These are phyloP conservation scores for Melanaphis sacchari DNA, from an alignment of 1,140 invertebrate genomes.

Conservation along the genomic window DNA sequence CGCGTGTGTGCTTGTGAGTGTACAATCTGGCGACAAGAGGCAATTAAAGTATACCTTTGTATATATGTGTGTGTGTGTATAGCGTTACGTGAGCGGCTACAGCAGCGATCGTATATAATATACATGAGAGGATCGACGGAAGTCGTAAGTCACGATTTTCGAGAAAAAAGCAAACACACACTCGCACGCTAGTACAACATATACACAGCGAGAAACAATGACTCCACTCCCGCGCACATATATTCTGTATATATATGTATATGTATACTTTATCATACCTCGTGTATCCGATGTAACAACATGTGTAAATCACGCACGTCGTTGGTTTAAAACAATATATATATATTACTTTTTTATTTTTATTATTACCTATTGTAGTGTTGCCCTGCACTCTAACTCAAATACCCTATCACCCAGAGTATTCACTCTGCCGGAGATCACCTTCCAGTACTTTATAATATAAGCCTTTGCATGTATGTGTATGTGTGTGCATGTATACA, in stretches of 20 bases:
- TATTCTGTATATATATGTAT: not conserved
- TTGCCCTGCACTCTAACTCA: not conserved
- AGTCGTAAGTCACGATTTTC: slow-evolving; percentile 56
- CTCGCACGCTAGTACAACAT: not conserved
- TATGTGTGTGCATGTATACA: not conserved
- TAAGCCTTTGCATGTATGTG: not conserved
- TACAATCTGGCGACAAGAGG: slow-evolving; percentile 21
- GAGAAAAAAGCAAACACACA: not conserved
- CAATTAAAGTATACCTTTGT: slow-evolving; percentile 50
- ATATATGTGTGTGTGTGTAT: not conserved
- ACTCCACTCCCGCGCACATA: slow-evolving; percentile 5
- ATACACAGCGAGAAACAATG: slow-evolving; percentile 19
- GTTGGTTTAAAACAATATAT: not conserved
- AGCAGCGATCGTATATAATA: not conserved
- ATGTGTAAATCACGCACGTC: slow-evolving; percentile 35
- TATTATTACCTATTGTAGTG: not conserved
- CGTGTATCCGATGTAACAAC: slow-evolving; percentile 7
- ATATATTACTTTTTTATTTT: not conserved
- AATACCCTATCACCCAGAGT: not conserved
- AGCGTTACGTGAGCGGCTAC: not conserved
- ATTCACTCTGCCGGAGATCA: not conserved
- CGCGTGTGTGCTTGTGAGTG: not conserved
- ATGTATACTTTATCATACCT: not conserved
- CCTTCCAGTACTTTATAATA: not conserved
- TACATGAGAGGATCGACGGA: not conserved